phyloP scores from a whole-genome alignment of 2,113 vertebrate species.

The Channa maculata region DNA sequence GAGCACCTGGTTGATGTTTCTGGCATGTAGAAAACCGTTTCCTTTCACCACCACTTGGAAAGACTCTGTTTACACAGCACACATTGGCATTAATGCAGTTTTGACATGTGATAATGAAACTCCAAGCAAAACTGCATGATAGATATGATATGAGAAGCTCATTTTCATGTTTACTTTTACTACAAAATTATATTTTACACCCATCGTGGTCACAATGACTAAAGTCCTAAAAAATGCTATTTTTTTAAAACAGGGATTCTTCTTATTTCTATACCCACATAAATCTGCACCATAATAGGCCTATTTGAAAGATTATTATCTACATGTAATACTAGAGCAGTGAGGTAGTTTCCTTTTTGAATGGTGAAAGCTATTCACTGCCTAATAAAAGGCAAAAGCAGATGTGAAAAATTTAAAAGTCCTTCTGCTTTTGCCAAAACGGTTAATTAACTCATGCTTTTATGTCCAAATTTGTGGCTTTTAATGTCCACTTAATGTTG shows the following conservation, averaged over 20 bases:
- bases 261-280: no score
- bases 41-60: conserved; percentile 91
- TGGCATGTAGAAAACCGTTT: conserved; percentile 89
- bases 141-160: background rate
- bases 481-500: conserved; percentile 33
- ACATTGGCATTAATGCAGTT: conserved; percentile 1
- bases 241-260: no score
- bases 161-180: background rate
- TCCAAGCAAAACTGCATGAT: background rate
- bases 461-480: conserved; percentile 25
- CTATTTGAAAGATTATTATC: no score
- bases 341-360: conserved; percentile 26
- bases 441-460: conserved; percentile 39
- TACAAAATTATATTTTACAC: background rate
- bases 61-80: conserved; percentile 81
- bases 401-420: conserved; percentile 47
- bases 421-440: conserved; percentile 13
- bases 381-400: conserved; percentile 43
- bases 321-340: background rate
- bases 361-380: conserved; percentile 34
- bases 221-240: no score
- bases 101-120: background rate
- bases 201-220: background rate
- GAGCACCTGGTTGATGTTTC: conserved; percentile 86
- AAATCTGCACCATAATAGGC: no score